These are phyloP conservation scores for Tubulanus polymorphus DNA, from an alignment of 2,888 invertebrate species.

Conservation along the genomic window DNA sequence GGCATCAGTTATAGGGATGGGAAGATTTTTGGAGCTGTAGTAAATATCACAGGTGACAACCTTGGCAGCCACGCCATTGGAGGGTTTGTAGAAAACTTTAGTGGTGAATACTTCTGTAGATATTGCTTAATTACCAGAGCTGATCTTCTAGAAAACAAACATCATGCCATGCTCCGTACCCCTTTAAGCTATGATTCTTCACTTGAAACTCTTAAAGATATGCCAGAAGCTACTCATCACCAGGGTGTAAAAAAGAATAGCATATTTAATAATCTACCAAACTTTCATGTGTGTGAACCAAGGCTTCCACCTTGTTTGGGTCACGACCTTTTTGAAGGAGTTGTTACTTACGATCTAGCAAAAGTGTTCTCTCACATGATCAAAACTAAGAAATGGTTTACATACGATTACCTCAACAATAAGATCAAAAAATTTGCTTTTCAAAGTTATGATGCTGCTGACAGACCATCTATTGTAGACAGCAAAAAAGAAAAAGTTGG, in stretches of 20 bases:
- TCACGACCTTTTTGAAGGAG: not conserved
- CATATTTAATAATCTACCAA: not conserved
- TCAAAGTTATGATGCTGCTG: not conserved
- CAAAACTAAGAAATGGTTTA: not conserved
- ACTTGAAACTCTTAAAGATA: not conserved
- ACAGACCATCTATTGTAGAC: not conserved
- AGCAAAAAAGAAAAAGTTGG: not conserved
- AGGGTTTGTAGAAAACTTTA: not conserved
- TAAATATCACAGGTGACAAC: not conserved
- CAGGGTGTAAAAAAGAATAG: not conserved
- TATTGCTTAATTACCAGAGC: not conserved
- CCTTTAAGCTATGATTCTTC: not conserved
- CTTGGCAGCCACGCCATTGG: not conserved
- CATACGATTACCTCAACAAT: not conserved
- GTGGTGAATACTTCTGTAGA: not conserved
- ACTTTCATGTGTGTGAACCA: not conserved
- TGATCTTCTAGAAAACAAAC: not conserved
- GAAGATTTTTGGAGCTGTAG: not conserved
- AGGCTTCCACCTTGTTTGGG: not conserved
- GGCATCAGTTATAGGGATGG: not conserved
- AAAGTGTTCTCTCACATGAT: not conserved
- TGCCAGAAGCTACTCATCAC: not conserved
- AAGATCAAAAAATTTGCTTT: not conserved
- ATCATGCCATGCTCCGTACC: not conserved
- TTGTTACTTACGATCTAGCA: not conserved